phyloP scores from a whole-genome alignment of 2,113 vertebrate genomes.

The Sakesphorus luctuosus region DNA sequence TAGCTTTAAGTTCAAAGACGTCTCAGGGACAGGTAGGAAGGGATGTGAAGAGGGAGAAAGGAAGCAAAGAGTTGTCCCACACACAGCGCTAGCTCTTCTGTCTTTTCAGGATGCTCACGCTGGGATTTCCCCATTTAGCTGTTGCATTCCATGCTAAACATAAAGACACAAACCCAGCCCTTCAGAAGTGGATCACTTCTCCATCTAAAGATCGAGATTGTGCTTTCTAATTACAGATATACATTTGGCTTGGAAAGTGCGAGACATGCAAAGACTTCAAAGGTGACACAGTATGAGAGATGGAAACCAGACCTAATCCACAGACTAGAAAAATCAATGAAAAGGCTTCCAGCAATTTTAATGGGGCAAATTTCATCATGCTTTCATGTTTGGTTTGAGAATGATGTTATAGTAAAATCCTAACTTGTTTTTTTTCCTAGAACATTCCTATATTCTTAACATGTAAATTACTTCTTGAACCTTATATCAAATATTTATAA shows the following conservation, averaged over 20 bases:
- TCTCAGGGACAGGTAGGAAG: neutral
- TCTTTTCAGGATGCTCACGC: neutral
- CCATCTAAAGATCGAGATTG: neutral
- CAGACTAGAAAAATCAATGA: conserved; percentile 23
- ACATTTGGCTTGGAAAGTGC: neutral
- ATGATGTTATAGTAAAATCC: neutral
- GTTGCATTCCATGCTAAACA: neutral
- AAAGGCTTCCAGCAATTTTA: neutral
- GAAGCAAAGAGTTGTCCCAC: neutral
- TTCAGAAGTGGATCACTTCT: neutral
- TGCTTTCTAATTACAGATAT: neutral
- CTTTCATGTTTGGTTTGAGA: neutral
- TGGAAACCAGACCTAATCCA: conserved; percentile 5
- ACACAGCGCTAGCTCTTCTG: neutral
- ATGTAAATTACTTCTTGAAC: conserved; percentile 16
- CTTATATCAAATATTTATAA: conserved; percentile 43
- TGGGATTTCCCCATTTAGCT: neutral
- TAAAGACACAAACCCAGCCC: neutral
- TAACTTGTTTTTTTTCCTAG: neutral
- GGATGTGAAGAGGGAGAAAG: neutral
- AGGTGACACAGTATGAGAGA: neutral
- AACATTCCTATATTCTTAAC: neutral
- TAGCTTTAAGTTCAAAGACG: neutral
- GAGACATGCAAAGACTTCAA: neutral
- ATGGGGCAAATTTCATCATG: neutral